These are phyloP conservation scores for Podocnemis expansa DNA, from an alignment of 2,113 vertebrate species.

Conservation along the genomic window DNA sequence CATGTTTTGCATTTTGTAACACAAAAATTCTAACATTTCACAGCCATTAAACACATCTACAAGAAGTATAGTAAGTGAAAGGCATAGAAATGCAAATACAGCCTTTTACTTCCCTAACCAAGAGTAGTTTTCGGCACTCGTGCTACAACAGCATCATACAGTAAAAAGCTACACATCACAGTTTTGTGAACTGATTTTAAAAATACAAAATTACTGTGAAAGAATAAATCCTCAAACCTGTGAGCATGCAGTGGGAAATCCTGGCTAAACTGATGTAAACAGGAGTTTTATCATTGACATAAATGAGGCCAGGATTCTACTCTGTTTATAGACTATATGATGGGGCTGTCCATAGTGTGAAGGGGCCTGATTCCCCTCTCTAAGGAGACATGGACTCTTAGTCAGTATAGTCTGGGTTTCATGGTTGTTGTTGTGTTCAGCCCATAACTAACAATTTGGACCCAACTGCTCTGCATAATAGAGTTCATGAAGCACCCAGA, in stretches of 20 bases:
- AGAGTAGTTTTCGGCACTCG: neutral
- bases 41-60: neutral
- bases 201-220: neutral
- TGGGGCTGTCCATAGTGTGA: fast-evolving
- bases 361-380: neutral
- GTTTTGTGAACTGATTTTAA: neutral
- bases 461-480: fast-evolving
- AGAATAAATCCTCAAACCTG: neutral
- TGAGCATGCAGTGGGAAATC: neutral
- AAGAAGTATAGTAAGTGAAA: neutral
- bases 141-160: neutral
- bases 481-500: neutral
- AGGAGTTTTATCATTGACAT: neutral
- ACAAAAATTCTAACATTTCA: neutral
- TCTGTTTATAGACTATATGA: neutral
- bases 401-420: neutral
- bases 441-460: neutral
- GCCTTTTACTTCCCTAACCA: neutral
- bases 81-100: neutral
- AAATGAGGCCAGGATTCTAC: neutral
- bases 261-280: neutral
- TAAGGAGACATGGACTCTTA: fast-evolving
- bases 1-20: neutral
- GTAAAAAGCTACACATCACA: neutral
- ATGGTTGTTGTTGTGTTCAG: neutral